Conservation (phyloP, 92 coral and sea anemone genomes). For the Siderastrea radians region DNA sequence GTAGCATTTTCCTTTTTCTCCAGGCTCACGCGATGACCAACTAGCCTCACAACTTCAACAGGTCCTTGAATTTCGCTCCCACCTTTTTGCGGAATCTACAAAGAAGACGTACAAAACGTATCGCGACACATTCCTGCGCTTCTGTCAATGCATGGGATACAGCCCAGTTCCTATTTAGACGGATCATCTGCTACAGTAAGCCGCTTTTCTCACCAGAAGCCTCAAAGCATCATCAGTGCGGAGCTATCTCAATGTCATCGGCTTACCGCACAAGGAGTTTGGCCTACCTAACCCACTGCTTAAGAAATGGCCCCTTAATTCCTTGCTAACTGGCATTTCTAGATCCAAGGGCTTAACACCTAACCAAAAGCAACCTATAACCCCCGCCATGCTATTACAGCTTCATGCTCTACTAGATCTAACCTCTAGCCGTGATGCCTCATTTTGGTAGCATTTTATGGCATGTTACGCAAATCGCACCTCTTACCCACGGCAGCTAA, state of each 20-base stretch:
- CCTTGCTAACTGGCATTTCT: not conserved
- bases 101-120: not conserved
- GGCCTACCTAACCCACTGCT: too few species aligned
- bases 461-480: not conserved
- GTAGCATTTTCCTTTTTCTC: conserved; percentile 16
- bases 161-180: conserved; percentile 42
- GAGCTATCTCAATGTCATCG: conserved; percentile 47
- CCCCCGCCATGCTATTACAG: not conserved
- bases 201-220: conserved; percentile 37
- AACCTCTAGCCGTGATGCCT: not conserved
- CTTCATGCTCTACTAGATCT: not conserved
- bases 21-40: conserved; percentile 31
- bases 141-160: conserved; percentile 44
- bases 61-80: conserved; percentile 17
- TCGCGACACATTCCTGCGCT: conserved; percentile 37
- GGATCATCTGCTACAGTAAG: conserved; percentile 22
- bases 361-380: too few species aligned
- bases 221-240: conserved; percentile 37
- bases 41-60: conserved; percentile 24
- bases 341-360: not conserved
- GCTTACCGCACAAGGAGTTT: conserved; percentile 7
- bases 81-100: conserved; percentile 31
- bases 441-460: not conserved
- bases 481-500: not conserved
- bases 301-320: too few species aligned